Evolutionary conservation across 2,113 vertebrate species (phyloP).

Genomic region (Clarias magur): DNA sequence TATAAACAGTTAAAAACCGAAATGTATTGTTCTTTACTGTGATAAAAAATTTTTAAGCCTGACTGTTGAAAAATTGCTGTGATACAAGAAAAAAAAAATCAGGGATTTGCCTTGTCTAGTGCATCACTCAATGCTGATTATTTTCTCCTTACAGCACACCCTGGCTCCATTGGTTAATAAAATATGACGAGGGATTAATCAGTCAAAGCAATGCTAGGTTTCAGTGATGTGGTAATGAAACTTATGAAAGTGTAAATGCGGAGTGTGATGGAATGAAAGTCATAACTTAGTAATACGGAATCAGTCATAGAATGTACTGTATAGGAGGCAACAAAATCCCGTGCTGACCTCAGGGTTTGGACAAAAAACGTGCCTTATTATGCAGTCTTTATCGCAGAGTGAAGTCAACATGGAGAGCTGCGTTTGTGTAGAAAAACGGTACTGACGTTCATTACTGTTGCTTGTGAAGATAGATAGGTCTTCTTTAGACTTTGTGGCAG

Average conservation of each 20-base stretch:
- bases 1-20: background rate
- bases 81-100: too few relatives aligned
- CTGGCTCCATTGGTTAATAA: background rate
- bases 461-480: background rate
- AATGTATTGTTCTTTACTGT: background rate
- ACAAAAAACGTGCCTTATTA: background rate
- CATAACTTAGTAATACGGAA: too few relatives aligned
- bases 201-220: background rate
- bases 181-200: background rate
- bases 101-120: background rate
- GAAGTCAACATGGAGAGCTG: background rate
- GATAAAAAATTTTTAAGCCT: background rate
- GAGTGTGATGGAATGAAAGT: too few relatives aligned
- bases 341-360: background rate
- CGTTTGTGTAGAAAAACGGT: background rate
- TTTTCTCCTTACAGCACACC: background rate
- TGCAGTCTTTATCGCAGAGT: background rate
- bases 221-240: background rate
- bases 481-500: background rate
- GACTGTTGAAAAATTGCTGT: background rate
- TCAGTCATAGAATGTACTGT: too few relatives aligned
- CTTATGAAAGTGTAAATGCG: background rate
- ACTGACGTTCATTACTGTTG: background rate
- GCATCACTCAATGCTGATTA: background rate
- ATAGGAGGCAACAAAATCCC: background rate